Evolutionary conservation across 1,140 invertebrate genomes (phyloP), one percentile per base, ranked within the genome.

Genomic region (Eueides isabella): DNA sequence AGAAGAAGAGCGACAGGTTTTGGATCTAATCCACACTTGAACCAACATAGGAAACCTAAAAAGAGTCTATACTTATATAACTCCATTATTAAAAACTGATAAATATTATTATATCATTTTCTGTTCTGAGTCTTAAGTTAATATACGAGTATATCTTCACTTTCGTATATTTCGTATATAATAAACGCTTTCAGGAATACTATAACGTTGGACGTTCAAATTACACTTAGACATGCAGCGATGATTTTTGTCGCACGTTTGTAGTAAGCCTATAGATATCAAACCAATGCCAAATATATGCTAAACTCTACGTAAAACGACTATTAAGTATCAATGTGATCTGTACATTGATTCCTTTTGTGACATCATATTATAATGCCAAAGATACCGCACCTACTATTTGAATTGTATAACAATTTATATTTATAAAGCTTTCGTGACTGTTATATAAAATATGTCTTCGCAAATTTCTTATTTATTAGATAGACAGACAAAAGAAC

Each of bases 341-440:
- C 67, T 28, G 67, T 69, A 23, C 55, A 61, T 61, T 69, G 67
- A 69, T 69, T 61, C 19, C 19, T 44, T 61, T 69, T 29, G 31
- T 69, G 67, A 69, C 67, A 69, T 69, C 55, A 69, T 69, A 69
- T 69, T 67, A 69, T 33, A 69, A 69, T 62, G 67, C 28, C 55
- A 69, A 69, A 61, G 67, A 69, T 61, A 69, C 67, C 67, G 55
- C 31, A 69, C 67, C 55, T 19, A 67, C 23, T 48, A 62, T 69
- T 69, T 62, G 61, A 62, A 62, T 62, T 62, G 29, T 62, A 62
- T 62, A 30, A 62, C 26, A 62, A 62, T 62, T 62, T 62, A 30
- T 62, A 62, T 62, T 62, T 62, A 62, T 62, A 30, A 16, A n/a
- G 26, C 7, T 55, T 55, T 29, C 61, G 61, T 62, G 61, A 62